phyloP scores from a whole-genome alignment of 2,797 vertebrate species.

The Onychomys arenicola region DNA sequence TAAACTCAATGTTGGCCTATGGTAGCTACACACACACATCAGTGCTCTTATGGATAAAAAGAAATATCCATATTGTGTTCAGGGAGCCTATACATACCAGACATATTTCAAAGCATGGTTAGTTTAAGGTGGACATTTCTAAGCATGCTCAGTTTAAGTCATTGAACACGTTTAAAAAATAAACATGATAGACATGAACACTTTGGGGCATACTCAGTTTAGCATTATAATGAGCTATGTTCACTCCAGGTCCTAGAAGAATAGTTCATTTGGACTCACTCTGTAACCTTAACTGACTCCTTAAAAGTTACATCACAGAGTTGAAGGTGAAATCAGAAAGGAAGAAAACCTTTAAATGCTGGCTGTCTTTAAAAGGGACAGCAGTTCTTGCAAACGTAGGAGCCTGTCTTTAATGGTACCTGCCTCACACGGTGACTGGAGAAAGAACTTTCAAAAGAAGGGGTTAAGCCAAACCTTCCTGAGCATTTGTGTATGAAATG shows the following conservation, averaged over 20 bases:
- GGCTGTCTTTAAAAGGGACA: neutral
- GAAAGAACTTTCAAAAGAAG: neutral
- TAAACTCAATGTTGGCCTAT: neutral
- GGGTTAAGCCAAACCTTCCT: neutral
- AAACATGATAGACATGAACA: neutral
- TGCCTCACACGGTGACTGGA: neutral
- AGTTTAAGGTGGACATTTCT: neutral
- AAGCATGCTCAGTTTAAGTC: neutral
- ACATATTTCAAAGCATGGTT: neutral
- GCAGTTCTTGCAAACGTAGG: neutral
- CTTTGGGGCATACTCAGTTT: neutral
- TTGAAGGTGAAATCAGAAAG: neutral
- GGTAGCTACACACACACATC: neutral
- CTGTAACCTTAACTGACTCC: neutral
- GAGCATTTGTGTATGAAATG: neutral
- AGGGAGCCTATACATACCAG: neutral
- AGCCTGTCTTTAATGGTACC: neutral
- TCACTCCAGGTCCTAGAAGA: neutral
- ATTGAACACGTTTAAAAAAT: neutral
- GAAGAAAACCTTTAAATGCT: neutral
- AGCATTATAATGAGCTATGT: neutral
- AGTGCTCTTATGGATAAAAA: neutral
- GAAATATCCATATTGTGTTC: neutral
- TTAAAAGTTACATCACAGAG: neutral
- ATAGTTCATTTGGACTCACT: neutral